These are phyloP conservation scores for Tapirus indicus DNA, from an alignment of 2,797 vertebrate species.

Conservation along the genomic window DNA sequence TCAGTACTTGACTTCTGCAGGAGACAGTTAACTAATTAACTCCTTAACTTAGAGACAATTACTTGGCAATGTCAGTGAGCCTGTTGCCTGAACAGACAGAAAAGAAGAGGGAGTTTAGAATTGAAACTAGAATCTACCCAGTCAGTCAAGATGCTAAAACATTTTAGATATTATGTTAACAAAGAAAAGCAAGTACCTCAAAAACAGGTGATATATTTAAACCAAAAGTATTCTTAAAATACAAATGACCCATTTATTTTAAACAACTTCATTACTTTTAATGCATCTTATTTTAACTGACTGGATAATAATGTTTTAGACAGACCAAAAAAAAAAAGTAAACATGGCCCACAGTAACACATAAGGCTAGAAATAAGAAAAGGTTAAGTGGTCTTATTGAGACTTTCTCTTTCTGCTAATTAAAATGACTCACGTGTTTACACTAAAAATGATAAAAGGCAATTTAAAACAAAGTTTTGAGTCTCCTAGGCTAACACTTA, in stretches of 20 bases:
- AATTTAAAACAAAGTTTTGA: constrained; percentile 49
- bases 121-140: constrained; percentile 62
- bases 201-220: constrained; percentile 50
- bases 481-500: neutral
- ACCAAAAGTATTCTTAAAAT: constrained; percentile 36
- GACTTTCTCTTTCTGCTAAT: constrained; percentile 1
- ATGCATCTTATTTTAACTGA: constrained; percentile 38
- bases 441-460: constrained; percentile 54
- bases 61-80: constrained; percentile 78
- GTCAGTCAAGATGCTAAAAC: constrained; percentile 62
- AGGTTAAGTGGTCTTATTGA: neutral
- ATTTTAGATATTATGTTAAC: neutral
- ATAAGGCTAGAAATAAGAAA: constrained; percentile 50
- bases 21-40: constrained; percentile 82
- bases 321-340: neutral
- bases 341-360: neutral
- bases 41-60: constrained; percentile 83
- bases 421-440: constrained; percentile 50
- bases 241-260: constrained; percentile 25
- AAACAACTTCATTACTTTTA: constrained; percentile 35
- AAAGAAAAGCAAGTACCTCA: neutral
- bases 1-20: constrained; percentile 73
- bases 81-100: constrained; percentile 65
- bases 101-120: constrained; percentile 56
- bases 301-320: neutral